These are phyloP conservation scores for Patella pellucida DNA, from an alignment of 2,888 invertebrate genomes.

Conservation along the genomic window DNA sequence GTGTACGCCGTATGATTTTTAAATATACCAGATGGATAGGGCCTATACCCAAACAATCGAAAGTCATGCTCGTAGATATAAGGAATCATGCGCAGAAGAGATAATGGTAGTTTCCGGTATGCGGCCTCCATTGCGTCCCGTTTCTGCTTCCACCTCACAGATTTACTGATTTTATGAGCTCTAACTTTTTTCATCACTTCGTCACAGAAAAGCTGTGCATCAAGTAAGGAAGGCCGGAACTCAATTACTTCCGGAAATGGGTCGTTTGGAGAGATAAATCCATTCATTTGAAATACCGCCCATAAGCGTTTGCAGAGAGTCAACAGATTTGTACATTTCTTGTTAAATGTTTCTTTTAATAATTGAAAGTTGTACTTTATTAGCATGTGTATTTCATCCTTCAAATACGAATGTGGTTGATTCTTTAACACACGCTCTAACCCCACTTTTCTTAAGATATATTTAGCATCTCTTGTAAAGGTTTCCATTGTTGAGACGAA, in stretches of 20 bases:
- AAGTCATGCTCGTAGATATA: not conserved
- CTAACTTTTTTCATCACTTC: not conserved
- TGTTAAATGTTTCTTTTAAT: not conserved
- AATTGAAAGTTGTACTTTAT: slow-evolving; percentile 22
- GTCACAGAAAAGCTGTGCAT: not conserved
- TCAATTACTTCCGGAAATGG: slow-evolving; percentile 16
- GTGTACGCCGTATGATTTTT: not conserved
- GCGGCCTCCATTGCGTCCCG: not conserved
- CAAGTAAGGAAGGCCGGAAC: not conserved
- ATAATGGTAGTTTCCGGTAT: not conserved
- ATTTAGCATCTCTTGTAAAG: slow-evolving; percentile 16
- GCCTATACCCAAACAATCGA: not conserved
- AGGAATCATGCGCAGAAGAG: slow-evolving; percentile 1
- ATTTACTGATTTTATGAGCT: not conserved
- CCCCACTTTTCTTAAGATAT: not conserved
- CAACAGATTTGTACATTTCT: not conserved
- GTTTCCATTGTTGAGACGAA: slow-evolving; percentile 21
- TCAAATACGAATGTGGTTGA: not conserved
- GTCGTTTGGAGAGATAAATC: not conserved
- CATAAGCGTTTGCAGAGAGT: slow-evolving; percentile 16
- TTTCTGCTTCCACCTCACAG: not conserved
- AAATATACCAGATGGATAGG: not conserved
- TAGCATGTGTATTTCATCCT: slow-evolving; percentile 14
- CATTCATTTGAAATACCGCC: slow-evolving; percentile 15
- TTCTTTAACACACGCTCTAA: not conserved